Conservation (phyloP, 2,888 invertebrate species). For the Ophion ellenae region DNA sequence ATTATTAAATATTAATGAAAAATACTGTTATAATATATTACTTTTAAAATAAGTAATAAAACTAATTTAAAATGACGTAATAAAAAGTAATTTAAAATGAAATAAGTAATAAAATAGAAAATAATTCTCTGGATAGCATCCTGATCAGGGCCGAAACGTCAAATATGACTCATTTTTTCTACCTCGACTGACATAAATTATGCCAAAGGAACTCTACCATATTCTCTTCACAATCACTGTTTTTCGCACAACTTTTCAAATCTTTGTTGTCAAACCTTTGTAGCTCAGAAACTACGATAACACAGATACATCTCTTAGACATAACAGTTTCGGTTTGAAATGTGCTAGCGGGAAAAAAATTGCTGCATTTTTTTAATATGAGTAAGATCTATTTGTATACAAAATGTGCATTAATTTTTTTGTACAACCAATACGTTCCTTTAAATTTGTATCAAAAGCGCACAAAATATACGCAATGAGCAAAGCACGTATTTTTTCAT, state of each 20-base stretch:
- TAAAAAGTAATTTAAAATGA: too few relatives aligned
- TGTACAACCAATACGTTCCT: background rate
- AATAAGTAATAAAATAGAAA: constrained; percentile 4
- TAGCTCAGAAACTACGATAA: constrained; percentile 13
- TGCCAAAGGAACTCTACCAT: background rate
- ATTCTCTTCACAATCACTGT: constrained; percentile 10
- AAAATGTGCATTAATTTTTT: constrained; percentile 8
- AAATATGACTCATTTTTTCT: constrained; percentile 13
- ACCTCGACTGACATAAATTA: background rate
- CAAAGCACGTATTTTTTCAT: constrained; percentile 14
- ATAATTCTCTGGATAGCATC: background rate
- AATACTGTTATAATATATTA: constrained; percentile 8
- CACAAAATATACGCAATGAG: constrained; percentile 3
- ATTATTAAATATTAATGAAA: background rate
- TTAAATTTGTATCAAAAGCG: background rate
- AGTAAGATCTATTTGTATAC: background rate
- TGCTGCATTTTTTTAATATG: constrained; percentile 1
- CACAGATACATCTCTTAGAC: constrained; percentile 6
- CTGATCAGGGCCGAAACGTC: constrained; percentile 8
- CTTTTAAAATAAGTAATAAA: background rate
- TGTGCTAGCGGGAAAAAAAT: background rate
- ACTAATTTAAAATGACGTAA: too few relatives aligned
- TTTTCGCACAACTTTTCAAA: constrained; percentile 8
- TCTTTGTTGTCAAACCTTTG: constrained; percentile 6
- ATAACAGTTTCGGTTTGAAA: constrained; percentile 4